A percentile compares a stretch with the other conserved stretches of the same genome.
phyloP scores from a whole-genome alignment of 2,113 vertebrate genomes.

The Vombatus ursinus region DNA sequence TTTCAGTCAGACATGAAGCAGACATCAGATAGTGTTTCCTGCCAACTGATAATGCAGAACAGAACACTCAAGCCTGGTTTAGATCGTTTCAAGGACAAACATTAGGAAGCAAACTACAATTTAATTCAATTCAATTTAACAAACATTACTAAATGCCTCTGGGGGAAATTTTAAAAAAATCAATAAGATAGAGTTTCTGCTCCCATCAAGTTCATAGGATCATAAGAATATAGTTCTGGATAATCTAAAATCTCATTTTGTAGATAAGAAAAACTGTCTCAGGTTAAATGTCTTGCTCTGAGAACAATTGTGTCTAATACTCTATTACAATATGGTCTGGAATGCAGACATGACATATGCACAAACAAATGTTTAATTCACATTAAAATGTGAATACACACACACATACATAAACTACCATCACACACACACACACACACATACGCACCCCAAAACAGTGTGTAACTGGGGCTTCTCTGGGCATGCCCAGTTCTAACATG shows the following conservation, averaged over 20 bases:
- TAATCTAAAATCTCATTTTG: background rate
- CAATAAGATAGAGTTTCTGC: background rate
- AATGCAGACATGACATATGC: background rate
- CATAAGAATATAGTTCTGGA: background rate
- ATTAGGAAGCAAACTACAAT: background rate
- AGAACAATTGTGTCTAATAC: background rate
- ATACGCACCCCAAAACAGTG: background rate
- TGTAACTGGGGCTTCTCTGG: background rate
- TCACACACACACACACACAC: too few species aligned
- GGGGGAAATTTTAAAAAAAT: background rate
- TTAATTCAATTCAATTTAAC: background rate
- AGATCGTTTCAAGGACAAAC: background rate
- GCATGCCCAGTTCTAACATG: background rate
- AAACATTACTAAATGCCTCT: background rate
- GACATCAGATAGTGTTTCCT: background rate
- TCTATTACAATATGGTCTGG: background rate
- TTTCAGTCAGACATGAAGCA: background rate
- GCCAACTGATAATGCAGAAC: background rate
- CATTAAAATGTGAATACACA: too few species aligned
- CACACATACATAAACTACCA: too few species aligned
- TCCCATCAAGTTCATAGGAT: background rate
- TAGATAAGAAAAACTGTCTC: background rate
- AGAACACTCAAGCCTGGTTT: background rate
- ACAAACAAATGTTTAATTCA: too few species aligned
- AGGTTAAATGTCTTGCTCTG: background rate